A percentile compares a stretch with the other conserved stretches of the same genome.
These are phyloP conservation scores for Florisuga fusca DNA, from an alignment of 2,797 vertebrate species.

Conservation along the genomic window DNA sequence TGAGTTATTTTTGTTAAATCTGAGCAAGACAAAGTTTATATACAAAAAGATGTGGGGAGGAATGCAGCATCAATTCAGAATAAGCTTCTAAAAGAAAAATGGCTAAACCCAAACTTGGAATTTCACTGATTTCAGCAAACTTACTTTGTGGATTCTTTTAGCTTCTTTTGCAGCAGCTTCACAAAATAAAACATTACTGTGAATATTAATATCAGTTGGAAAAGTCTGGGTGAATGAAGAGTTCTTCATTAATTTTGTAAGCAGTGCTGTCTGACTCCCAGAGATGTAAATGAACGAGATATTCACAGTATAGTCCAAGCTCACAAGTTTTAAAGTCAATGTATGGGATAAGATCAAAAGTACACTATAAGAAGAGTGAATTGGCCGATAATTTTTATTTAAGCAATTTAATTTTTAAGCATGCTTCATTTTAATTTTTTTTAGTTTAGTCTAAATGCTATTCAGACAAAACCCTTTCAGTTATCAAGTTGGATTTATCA, in stretches of 20 bases:
- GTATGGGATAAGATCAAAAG: neutral
- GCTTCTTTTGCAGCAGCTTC: neutral
- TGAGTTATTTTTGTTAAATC: neutral
- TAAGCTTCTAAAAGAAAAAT: neutral
- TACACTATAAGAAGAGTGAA: neutral
- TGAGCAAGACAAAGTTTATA: neutral
- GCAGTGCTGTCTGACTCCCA: neutral
- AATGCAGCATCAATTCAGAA: neutral
- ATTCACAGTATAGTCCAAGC: neutral
- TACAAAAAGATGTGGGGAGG: neutral
- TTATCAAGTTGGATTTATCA: neutral
- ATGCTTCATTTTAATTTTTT: neutral
- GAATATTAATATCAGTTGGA: neutral
- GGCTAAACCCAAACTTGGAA: neutral
- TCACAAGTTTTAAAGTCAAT: neutral
- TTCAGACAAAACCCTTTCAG: neutral
- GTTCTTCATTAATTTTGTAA: neutral
- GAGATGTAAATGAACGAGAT: neutral
- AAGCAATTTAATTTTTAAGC: neutral
- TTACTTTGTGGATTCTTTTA: neutral
- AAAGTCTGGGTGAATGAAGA: neutral
- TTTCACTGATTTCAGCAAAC: neutral
- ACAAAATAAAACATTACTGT: neutral
- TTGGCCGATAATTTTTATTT: neutral
- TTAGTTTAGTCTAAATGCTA: neutral